Base-by-base conservation (phyloP, 2,888 invertebrate genomes). In the Mallateleia sp. region DNA sequence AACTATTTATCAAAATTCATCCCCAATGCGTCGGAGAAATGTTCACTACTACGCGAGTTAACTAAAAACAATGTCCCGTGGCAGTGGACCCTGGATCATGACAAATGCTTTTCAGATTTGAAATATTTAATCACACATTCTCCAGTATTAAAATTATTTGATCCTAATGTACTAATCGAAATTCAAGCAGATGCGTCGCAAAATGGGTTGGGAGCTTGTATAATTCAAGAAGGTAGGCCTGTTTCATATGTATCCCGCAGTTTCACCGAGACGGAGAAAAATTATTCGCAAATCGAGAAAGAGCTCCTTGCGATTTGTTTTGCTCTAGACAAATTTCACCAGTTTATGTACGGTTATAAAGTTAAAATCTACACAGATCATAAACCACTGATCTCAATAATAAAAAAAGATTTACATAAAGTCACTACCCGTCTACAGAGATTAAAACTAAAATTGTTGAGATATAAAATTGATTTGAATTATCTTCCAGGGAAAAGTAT, bases 271-370 rank as follows among this genome's bases (percentile, higher is more conserved):
- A 25, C 45, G 4, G 64, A 64, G 11, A 45, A 91, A 81, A 92
- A 91, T 28, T 94, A 93, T 88, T 90, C 93, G 4, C 94, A 95
- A 89, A 94, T 95, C 9, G 94, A 95, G 88, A 94, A 94, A 80
- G 93, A 95, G 84, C 71, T 93, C 1, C 87, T 94, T 54, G 93
- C 93, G 24, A 92, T 93, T 11, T 90, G 91, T 3, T 93, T 92
- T 87, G 92, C 93, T 3, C 91, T 90, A 54, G 85, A 91, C 75
- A 93, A 93, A 83, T 94, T 94, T 89, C 92, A 93, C 89, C 91
- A 91, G 42, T 93, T 89, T 87, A 85, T 92, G 7, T 92, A 90
- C 89, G 91, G 92, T 4, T 60, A 89, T 18, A 67, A 90, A 82
- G 75, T 91, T 58, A 87, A 72, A 22, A 86, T 91, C 9, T 54